These are phyloP conservation scores for Apomyelois bistriatella DNA, from an alignment of 2,888 invertebrate species.

Conservation along the genomic window DNA sequence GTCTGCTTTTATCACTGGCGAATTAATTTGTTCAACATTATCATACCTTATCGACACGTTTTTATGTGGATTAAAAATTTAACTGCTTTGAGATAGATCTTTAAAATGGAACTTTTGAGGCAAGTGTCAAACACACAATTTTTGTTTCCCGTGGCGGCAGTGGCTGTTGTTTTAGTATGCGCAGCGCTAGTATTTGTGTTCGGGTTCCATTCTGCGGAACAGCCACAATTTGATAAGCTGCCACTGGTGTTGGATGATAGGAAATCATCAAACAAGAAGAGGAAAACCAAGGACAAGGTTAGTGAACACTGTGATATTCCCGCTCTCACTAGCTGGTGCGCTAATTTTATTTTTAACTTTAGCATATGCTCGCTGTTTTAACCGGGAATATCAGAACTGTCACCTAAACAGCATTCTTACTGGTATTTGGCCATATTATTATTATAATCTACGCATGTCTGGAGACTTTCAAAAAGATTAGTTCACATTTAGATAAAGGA, in stretches of 20 bases:
- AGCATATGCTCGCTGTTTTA: conserved; percentile 55
- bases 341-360: conserved; percentile 77
- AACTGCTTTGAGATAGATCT: conserved; percentile 46
- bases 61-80: conserved; percentile 67
- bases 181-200: conserved; percentile 88
- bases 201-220: conserved; percentile 89
- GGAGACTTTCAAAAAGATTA: not conserved
- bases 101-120: conserved; percentile 80
- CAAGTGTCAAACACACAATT: conserved; percentile 80
- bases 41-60: conserved; percentile 69
- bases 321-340: conserved; percentile 43
- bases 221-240: conserved; percentile 89
- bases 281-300: conserved; percentile 87
- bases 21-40: conserved; percentile 75
- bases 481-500: too few relatives aligned
- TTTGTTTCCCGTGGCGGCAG: conserved; percentile 77
- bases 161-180: conserved; percentile 84
- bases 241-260: conserved; percentile 82
- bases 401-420: not conserved
- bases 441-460: not conserved
- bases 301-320: conserved; percentile 44
- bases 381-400: conserved; percentile 31
- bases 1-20: conserved; percentile 76
- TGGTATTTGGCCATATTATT: not conserved
- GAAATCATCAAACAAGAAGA: conserved; percentile 84